Conservation (phyloP, 2,113 vertebrate genomes). For the Pseudopodoces humilis region DNA sequence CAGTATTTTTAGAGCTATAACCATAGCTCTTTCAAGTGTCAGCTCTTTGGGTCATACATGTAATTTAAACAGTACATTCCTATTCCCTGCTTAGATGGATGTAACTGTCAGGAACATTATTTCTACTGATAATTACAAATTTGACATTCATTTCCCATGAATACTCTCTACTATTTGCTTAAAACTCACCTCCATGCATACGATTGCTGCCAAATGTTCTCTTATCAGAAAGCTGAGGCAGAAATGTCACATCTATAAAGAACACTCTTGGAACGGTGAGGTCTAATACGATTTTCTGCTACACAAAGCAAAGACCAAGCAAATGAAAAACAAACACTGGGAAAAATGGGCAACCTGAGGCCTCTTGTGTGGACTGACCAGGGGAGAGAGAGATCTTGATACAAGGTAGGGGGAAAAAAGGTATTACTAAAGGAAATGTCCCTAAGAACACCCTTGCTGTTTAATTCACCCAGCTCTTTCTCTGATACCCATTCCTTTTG, state of each 20-base stretch:
- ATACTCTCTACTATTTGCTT: slow-evolving; percentile 40
- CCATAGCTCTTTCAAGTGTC: slow-evolving; percentile 30
- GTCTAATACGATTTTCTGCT: neutral
- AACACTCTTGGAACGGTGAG: neutral
- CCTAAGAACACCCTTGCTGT: neutral
- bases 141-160: slow-evolving; percentile 62
- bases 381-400: neutral
- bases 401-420: neutral
- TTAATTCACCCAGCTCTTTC: neutral
- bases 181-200: slow-evolving; percentile 27
- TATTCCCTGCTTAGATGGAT: slow-evolving; percentile 48
- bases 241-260: neutral
- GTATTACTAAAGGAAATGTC: neutral
- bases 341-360: neutral
- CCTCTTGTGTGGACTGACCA: neutral
- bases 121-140: slow-evolving; percentile 58
- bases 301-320: neutral
- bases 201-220: slow-evolving; percentile 17
- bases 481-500: neutral
- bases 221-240: slow-evolving; percentile 5
- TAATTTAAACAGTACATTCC: slow-evolving; percentile 58
- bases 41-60: slow-evolving; percentile 49
- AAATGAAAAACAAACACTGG: neutral
- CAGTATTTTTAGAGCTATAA: slow-evolving; percentile 42
- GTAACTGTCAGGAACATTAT: slow-evolving; percentile 56